A percentile compares a stretch with the other conserved stretches of the same genome.
phyloP scores from a whole-genome alignment of 2,888 invertebrate genomes.

The Agelastica alni region DNA sequence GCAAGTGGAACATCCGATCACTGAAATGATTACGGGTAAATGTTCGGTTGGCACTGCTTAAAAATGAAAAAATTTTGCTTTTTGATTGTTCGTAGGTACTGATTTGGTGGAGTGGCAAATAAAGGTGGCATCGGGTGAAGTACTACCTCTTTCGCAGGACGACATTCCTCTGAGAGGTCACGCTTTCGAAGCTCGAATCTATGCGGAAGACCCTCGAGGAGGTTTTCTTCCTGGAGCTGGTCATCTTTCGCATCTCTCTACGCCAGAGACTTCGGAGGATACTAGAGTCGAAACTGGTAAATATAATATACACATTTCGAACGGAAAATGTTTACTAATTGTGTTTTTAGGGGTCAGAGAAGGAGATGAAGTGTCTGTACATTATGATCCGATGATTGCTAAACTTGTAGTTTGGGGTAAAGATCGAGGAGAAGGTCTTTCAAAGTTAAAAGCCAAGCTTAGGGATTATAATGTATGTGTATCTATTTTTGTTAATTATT shows the following conservation, averaged over 20 bases:
- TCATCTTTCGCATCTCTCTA: conserved; percentile 71
- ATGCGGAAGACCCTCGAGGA: conserved; percentile 84
- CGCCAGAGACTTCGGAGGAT: conserved; percentile 68
- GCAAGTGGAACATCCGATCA: conserved; percentile 95
- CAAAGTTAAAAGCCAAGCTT: conserved; percentile 74
- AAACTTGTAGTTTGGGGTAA: conserved; percentile 96
- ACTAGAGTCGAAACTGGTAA: conserved; percentile 83
- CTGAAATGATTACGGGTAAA: conserved; percentile 92
- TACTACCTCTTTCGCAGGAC: conserved; percentile 78
- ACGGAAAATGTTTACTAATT: neutral
- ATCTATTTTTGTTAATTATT: neutral
- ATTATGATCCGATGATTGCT: conserved; percentile 99
- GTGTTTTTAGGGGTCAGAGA: conserved; percentile 67
- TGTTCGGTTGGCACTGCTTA: too few species aligned
- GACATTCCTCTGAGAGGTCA: conserved; percentile 81
- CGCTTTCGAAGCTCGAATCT: conserved; percentile 95
- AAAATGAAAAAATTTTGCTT: neutral
- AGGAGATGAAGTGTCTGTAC: conserved; percentile 95
- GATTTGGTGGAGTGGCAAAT: conserved; percentile 99
- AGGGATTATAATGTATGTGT: conserved; percentile 80
- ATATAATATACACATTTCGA: neutral
- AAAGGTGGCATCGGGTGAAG: conserved; percentile 85
- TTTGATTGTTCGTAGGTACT: conserved; percentile 59
- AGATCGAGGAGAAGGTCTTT: conserved; percentile 78
- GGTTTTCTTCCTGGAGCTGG: conserved; percentile 96